Evolutionary conservation across 1,140 invertebrate genomes (phyloP).

Genomic region (Arctopsyche grandis): DNA sequence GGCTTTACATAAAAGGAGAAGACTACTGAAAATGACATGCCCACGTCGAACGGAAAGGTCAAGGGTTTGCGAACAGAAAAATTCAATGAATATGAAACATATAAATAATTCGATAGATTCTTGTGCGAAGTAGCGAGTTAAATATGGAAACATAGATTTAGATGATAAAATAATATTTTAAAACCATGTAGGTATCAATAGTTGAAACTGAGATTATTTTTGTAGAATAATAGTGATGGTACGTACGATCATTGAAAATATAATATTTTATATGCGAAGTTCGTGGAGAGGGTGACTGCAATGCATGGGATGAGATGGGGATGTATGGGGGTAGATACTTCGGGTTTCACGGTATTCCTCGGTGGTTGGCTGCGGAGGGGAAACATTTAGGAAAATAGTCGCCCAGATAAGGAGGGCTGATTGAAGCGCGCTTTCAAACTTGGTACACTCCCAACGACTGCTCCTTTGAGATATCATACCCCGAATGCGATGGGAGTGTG

Average conservation of each 20-base stretch:
- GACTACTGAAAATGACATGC: slow-evolving; percentile 11
- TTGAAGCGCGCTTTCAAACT: slow-evolving; percentile 24
- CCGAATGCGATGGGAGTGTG: background rate
- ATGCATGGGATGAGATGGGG: background rate
- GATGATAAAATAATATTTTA: too few relatives aligned
- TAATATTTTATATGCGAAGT: slow-evolving; percentile 30
- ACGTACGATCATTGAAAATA: slow-evolving; percentile 14
- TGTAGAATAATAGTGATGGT: slow-evolving; percentile 6
- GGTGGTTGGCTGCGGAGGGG: slow-evolving; percentile 34
- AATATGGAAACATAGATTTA: too few relatives aligned
- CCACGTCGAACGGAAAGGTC: slow-evolving; percentile 16
- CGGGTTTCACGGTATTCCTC: slow-evolving; percentile 30
- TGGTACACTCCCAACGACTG: background rate
- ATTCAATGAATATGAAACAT: background rate
- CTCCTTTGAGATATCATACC: background rate
- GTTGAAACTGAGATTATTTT: too few relatives aligned
- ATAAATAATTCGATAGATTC: slow-evolving; percentile 8
- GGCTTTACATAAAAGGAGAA: slow-evolving; percentile 23
- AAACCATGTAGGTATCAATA: too few relatives aligned
- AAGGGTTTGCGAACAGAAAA: slow-evolving; percentile 8
- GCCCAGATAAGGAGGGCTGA: slow-evolving; percentile 47
- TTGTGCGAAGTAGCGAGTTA: too few relatives aligned
- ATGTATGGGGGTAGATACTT: slow-evolving; percentile 11
- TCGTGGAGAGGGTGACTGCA: background rate
- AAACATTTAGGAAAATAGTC: slow-evolving; percentile 51